Conservation (phyloP, 1,140 invertebrate species). For the Coelopa frigida region DNA sequence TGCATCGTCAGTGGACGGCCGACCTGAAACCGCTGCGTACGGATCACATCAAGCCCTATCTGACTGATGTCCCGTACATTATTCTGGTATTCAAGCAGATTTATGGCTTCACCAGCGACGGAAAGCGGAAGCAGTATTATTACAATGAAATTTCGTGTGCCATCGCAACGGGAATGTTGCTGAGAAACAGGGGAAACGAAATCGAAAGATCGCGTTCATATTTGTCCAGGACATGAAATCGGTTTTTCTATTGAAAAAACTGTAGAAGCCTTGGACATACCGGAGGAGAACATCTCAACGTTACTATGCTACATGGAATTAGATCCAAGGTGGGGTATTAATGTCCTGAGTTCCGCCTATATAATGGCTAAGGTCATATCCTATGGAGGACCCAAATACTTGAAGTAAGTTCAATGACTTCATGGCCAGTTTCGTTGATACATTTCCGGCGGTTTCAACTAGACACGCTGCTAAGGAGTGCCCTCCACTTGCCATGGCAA, state of each 20-base stretch:
- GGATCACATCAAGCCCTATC: slow-evolving; percentile 74
- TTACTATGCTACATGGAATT: slow-evolving; percentile 87
- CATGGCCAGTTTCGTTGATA: no score
- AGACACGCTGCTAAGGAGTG: slow-evolving; percentile 63
- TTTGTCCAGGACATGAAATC: slow-evolving; percentile 81
- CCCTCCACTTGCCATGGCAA: slow-evolving; percentile 80
- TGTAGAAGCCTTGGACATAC: slow-evolving; percentile 73
- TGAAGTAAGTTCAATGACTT: slow-evolving; percentile 43
- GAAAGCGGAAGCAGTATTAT: slow-evolving; percentile 73
- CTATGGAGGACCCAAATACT: slow-evolving; percentile 53
- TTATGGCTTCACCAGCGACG: slow-evolving; percentile 61
- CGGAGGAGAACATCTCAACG: slow-evolving; percentile 86
- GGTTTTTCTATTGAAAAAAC: slow-evolving; percentile 73
- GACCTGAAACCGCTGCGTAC: slow-evolving; percentile 73
- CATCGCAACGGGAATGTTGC: slow-evolving; percentile 71
- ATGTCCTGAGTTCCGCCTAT: slow-evolving; percentile 60
- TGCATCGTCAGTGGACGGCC: slow-evolving; percentile 83
- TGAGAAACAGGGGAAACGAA: no score
- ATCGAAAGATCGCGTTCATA: no score
- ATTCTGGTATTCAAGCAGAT: slow-evolving; percentile 81
- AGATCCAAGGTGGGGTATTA: slow-evolving; percentile 68
- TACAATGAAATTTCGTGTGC: slow-evolving; percentile 83
- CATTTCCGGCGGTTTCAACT: no score
- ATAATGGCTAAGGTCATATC: slow-evolving; percentile 58
- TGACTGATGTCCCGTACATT: slow-evolving; percentile 77